Evolutionary conservation across 2,888 invertebrate genomes (phyloP), one percentile per base, ranked within the genome.

Genomic region (Aproaerema taeniolella): DNA sequence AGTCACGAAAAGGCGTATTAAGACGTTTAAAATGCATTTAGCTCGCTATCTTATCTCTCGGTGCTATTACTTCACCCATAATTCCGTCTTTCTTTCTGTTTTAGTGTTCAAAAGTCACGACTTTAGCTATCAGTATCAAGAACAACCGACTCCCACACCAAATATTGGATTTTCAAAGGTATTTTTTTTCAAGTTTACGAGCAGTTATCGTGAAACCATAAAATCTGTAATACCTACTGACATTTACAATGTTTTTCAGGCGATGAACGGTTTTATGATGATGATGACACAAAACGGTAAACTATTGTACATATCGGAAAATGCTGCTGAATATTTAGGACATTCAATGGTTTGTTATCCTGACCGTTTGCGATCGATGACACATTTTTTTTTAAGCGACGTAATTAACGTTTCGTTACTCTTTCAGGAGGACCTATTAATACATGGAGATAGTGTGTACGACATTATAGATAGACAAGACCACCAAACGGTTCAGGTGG

Each of bases 401-500:
- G n/a, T n/a, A n/a, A 20, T 20, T 20, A 20, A 20, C 5, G 5
- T 6, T 20, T 13, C 5, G 6, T 30, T 30, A 30, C 39, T 42
- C 39, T 59, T 86, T 89, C 45, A 98, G 98, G 98, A 99, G 88
- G 99, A 99, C 80, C 90, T 99, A 58, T 89, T 99, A 75, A 99
- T 99, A 69, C 99, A 99, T 76, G 99, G 99, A 9, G 99, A 99
- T 87, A 97, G 97, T 68, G 95, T 99, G 52, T 99, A 98, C 87
- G 99, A 99, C 82, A 97, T 99, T 65, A 97, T 99, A 78, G 99
- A 99, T 88, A 96, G 97, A 85, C 96, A 98, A 82, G 99, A 99
- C 86, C 98, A 99, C 79, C 94, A 95, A 69, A 93, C 96, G 46
- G 97, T 99, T 49, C 98, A 98, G 86, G 91, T 95, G 62, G 97